These are phyloP conservation scores for Chrysolina americana DNA, from an alignment of 2,888 invertebrate genomes.

Conservation along the genomic window DNA sequence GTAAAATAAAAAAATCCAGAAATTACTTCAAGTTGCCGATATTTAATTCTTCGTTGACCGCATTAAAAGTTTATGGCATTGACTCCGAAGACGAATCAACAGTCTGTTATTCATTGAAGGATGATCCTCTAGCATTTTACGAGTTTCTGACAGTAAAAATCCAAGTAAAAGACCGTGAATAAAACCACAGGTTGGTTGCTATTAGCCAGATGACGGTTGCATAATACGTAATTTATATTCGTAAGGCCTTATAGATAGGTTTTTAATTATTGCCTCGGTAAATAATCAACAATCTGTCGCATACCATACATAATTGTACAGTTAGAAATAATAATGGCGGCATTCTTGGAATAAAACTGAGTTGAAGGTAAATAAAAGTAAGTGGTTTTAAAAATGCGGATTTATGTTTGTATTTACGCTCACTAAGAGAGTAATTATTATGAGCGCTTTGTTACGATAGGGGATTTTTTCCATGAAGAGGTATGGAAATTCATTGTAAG, in stretches of 20 bases:
- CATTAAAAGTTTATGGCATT: neutral
- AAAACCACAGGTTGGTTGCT: conserved; percentile 22
- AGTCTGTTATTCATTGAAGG: conserved; percentile 12
- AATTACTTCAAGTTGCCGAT: too few relatives aligned
- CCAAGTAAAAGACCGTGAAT: conserved; percentile 1
- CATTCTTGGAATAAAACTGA: conserved; percentile 45
- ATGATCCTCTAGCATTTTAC: neutral
- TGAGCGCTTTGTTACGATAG: neutral
- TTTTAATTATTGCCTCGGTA: conserved; percentile 47
- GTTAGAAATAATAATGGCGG: conserved; percentile 47
- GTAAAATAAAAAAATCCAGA: too few relatives aligned
- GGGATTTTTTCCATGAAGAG: neutral
- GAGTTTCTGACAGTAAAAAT: conserved; percentile 24
- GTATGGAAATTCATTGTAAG: neutral
- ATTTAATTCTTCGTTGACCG: too few relatives aligned
- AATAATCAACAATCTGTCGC: conserved; percentile 49
- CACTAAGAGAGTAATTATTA: conserved; percentile 5
- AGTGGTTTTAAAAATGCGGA: neutral
- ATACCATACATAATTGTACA: conserved; percentile 44
- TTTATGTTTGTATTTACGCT: neutral
- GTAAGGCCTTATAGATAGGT: conserved; percentile 45
- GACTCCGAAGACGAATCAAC: conserved; percentile 1
- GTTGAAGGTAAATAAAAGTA: conserved; percentile 48
- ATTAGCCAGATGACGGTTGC: conserved; percentile 50
- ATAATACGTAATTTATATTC: conserved; percentile 46